Evolutionary conservation across 35 echinoderm and acorn worm genomes (phyloP), one percentile per base, ranked within the genome.

Genomic region (Heliocidaris erythrogramma): DNA sequence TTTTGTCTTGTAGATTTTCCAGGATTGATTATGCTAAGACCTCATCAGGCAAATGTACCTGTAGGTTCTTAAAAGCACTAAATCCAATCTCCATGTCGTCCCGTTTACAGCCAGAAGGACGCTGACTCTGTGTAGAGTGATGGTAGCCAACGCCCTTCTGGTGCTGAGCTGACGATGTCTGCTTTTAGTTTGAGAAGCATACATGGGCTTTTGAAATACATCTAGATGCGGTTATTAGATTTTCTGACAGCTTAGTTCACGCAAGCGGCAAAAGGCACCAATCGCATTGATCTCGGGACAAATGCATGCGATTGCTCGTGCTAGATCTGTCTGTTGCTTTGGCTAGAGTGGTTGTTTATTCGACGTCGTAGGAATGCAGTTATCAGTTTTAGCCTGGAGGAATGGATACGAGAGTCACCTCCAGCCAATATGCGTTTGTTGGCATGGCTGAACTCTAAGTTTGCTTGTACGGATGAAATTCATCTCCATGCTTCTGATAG

Each of bases 201-300:
- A 78, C 65, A 78, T 78, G 2, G 65, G 65, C 21, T n/a, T 78
- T 78, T 5, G 8, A 78, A 18, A 78, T 27, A 78, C 65, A 78
- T 78, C 65, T 78, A 42, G 27, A 78, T 78, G 65, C 27, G 65
- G 65, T 78, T 78, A 78, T 78, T 78, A 78, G 65, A 78, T 78
- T 78, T 78, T 78, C 65, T 78, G 65, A 78, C 65, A 78, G 65
- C 65, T 78, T 78, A 78, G 65, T 78, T 78, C 65, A 78, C 2
- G 65, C 21, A 78, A 78, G 65, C 65, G 65, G 65, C 65, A 78
- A 78, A 24, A 78, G 65, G 65, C 65, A 27, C 65, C 65, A n/a
- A 27, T 78, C 65, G 65, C 21, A 78, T 78, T 78, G 65, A 78
- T 78, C 18, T 78, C 65, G 5, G 65, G 27, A 78, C 5, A 78